Evolutionary conservation across 2,113 vertebrate genomes (phyloP), one percentile per base, ranked within the genome.

Genomic region (Glaucomys volans): DNA sequence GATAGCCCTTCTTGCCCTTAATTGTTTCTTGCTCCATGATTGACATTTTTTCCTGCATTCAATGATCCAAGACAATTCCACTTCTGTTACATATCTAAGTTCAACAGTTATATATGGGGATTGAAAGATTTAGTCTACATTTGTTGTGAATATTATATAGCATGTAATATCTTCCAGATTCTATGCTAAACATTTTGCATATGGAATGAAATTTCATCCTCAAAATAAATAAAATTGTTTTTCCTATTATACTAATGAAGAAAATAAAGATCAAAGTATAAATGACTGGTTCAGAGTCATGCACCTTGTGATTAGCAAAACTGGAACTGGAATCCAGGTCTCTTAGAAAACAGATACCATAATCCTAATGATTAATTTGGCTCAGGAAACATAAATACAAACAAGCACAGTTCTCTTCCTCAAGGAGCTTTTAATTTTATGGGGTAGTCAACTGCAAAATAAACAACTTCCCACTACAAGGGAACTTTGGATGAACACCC

Each of bases 171-270:
- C 64, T 42, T 82, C 47, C 24, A 87, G 26, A 32, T 17, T 93
- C 57, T 77, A 30, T 54, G 16, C 12, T 59, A 82, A 92, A 18
- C 64, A 44, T 8, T 97, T 77, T 80, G 24, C 44, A 52, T 69
- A n/a, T 59, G 28, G 40, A 28, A 50, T 30, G 13, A 40, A 50
- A 72, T 62, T 52, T 80, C 52, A 82, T 67, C 47, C 18, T 59
- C 37, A 40, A 77, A 80, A 71, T 72, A 50, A 10, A 86, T 92
- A 95, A 82, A n/a, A 54, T 18, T 50, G 52, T 90, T 83, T 88
- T 96, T 92, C 28, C 24, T 11, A 71, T 82, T 91, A 69, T 85
- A 40, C 44, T 64, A 69, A 79, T 77, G 28, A 94, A 94, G 32
- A 52, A 71, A 92, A 5, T n/a, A 1, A 87, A 59, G 7, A 32